Conservation (phyloP, 2,888 invertebrate species). For the Dryobota labecula region DNA sequence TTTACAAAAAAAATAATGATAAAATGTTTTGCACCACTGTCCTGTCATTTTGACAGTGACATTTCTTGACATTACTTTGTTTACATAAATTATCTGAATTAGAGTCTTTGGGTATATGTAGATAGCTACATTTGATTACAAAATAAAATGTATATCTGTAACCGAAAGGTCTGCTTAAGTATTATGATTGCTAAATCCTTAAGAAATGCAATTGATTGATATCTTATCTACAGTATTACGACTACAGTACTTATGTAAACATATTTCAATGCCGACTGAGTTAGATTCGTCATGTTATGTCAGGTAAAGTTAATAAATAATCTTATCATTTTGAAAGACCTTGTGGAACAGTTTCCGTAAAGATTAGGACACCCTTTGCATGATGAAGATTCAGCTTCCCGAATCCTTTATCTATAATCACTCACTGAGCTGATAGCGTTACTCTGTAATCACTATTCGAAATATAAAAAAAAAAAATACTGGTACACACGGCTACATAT, state of each 20-base stretch:
- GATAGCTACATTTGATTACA: background rate
- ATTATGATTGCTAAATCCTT: constrained; percentile 12
- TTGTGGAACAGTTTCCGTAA: constrained; percentile 28
- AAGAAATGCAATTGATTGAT: constrained; percentile 8
- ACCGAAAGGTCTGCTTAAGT: background rate
- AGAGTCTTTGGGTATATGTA: too few species aligned
- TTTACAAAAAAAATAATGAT: too few species aligned
- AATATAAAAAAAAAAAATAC: too few species aligned
- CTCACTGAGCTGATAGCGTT: background rate
- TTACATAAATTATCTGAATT: too few species aligned
- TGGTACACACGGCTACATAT: too few species aligned
- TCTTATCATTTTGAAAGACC: constrained; percentile 34
- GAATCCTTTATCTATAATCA: background rate
- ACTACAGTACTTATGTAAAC: background rate
- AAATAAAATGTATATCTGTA: background rate
- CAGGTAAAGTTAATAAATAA: constrained; percentile 4
- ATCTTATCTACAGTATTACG: constrained; percentile 23
- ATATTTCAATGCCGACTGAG: constrained; percentile 21
- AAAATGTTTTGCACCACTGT: too few species aligned
- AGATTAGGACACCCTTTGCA: background rate
- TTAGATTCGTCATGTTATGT: background rate
- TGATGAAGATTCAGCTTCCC: background rate
- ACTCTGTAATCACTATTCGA: background rate
- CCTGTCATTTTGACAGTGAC: too few species aligned
- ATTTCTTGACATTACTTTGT: too few species aligned